These are phyloP conservation scores for Neomonachus schauinslandi DNA, from an alignment of 2,113 vertebrate species.

Conservation along the genomic window DNA sequence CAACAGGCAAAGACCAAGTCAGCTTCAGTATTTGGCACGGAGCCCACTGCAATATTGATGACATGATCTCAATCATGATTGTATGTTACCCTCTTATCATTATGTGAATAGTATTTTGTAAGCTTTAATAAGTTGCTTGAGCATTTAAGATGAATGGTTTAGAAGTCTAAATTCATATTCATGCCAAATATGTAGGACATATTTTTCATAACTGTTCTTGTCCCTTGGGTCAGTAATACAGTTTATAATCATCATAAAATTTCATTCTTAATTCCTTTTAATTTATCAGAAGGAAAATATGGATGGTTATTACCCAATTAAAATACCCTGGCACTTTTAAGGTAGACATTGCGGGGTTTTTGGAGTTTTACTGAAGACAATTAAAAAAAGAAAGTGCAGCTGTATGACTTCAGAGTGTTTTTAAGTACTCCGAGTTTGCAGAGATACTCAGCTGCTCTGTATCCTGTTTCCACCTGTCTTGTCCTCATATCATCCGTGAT, in stretches of 20 bases:
- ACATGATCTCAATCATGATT: conserved; percentile 56
- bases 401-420: conserved; percentile 82
- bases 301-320: conserved; percentile 75
- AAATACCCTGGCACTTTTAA: conserved; percentile 79
- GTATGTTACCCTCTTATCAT: conserved; percentile 46
- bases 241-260: conserved; percentile 79
- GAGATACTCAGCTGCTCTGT: conserved; percentile 72
- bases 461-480: conserved; percentile 46
- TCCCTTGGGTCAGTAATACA: conserved; percentile 72
- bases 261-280: conserved; percentile 75
- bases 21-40: background rate
- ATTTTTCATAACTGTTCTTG: conserved; percentile 58
- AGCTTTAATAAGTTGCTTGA: conserved; percentile 66
- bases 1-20: conserved; percentile 29
- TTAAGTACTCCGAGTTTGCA: conserved; percentile 70
- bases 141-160: conserved; percentile 67
- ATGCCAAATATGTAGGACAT: conserved; percentile 62
- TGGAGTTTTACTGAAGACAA: conserved; percentile 78
- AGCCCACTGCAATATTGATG: conserved; percentile 5
- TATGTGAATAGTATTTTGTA: conserved; percentile 62
- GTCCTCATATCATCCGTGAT: conserved; percentile 62
- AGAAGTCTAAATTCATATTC: conserved; percentile 68
- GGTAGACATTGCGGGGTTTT: conserved; percentile 50
- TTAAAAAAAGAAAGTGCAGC: conserved; percentile 79
- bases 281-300: conserved; percentile 76